Evolutionary conservation across 2,797 vertebrate species (phyloP).

Genomic region (Peromyscus nudipes): DNA sequence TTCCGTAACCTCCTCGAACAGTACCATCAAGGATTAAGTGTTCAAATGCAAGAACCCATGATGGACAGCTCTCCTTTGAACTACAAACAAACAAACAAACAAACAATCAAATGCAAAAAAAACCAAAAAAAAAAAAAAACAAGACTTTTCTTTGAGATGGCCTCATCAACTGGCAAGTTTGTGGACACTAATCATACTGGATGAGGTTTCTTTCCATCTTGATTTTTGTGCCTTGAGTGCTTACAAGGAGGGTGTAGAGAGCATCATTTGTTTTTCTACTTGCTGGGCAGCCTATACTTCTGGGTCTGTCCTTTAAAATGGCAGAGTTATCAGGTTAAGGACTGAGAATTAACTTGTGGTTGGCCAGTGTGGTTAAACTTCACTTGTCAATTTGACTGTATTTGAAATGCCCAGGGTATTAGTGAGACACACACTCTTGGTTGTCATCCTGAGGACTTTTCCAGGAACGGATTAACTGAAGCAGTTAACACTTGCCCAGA

Average conservation of each 20-base stretch:
- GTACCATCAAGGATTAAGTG: no score
- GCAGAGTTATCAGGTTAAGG: not conserved
- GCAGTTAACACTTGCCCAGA: not conserved
- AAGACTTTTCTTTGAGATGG: not conserved
- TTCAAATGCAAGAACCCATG: not conserved
- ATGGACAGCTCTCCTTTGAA: no score
- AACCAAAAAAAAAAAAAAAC: not conserved
- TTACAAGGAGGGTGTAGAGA: not conserved
- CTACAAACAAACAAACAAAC: not conserved
- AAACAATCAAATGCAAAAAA: no score
- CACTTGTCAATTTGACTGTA: not conserved
- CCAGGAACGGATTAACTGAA: not conserved
- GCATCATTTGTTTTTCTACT: not conserved
- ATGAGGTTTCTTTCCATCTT: not conserved
- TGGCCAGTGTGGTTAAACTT: not conserved
- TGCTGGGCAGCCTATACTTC: not conserved
- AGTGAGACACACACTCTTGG: not conserved
- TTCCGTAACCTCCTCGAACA: no score
- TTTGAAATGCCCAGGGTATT: not conserved
- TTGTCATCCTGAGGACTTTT: not conserved
- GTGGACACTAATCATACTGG: not conserved
- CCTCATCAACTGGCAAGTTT: not conserved
- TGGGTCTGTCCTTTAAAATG: not conserved
- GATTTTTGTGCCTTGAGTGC: not conserved
- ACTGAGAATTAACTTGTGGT: not conserved